These are phyloP conservation scores for Holothuria scabra DNA, from an alignment of 53 echinoderm and acorn worm genomes.

Conservation along the genomic window DNA sequence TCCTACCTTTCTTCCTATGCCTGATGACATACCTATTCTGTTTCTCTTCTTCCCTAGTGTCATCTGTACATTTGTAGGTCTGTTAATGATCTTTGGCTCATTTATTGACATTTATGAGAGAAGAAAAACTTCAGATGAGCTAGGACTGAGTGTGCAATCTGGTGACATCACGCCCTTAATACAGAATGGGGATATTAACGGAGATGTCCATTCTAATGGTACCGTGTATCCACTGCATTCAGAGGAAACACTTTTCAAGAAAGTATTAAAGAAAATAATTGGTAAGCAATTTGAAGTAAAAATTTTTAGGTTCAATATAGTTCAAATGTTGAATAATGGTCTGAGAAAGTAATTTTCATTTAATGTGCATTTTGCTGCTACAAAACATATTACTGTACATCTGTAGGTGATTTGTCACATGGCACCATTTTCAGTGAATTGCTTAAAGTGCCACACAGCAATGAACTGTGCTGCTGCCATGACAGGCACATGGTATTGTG, in stretches of 20 bases:
- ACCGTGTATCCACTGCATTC: not conserved
- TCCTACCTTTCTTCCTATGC: too few relatives aligned
- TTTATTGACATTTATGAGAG: not conserved
- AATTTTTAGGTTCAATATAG: too few relatives aligned
- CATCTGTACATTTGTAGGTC: conserved; percentile 11
- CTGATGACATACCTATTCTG: too few relatives aligned
- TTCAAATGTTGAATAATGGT: too few relatives aligned
- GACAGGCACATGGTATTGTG: too few relatives aligned
- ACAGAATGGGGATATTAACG: not conserved
- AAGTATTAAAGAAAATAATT: not conserved
- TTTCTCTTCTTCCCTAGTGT: not conserved
- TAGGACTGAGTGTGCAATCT: conserved; percentile 9
- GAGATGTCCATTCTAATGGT: not conserved
- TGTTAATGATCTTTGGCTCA: conserved; percentile 9
- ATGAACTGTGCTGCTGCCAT: too few relatives aligned
- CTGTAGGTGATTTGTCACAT: too few relatives aligned
- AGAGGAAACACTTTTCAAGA: not conserved
- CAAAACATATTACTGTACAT: too few relatives aligned
- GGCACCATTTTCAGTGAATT: too few relatives aligned
- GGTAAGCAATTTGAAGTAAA: not conserved
- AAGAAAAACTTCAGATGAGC: not conserved
- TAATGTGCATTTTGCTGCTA: too few relatives aligned
- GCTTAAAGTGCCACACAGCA: too few relatives aligned
- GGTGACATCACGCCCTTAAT: conserved; percentile 30
- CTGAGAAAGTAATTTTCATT: too few relatives aligned